Conservation (phyloP, 2,113 vertebrate species). For the Cyprinodon variegatus region DNA sequence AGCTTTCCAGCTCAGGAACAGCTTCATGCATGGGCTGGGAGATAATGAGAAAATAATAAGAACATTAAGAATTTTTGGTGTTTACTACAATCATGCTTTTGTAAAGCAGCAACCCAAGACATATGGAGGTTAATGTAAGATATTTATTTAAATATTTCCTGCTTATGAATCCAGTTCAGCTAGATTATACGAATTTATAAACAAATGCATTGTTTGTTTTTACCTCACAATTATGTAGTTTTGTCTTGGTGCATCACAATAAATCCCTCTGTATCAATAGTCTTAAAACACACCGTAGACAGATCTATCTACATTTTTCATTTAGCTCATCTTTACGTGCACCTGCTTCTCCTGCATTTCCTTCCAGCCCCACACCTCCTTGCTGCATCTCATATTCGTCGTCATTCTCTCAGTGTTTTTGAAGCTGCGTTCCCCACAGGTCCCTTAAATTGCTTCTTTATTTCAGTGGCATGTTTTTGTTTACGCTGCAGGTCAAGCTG, state of each 20-base stretch:
- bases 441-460: slow-evolving; percentile 72
- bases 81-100: too few species aligned
- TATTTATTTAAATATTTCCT: too few species aligned
- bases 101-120: too few species aligned
- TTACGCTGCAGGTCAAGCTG: slow-evolving; percentile 72
- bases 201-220: not conserved
- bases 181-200: not conserved
- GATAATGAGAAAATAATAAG: too few species aligned
- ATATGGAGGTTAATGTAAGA: too few species aligned
- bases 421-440: slow-evolving; percentile 56
- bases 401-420: slow-evolving; percentile 52
- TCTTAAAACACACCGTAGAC: not conserved
- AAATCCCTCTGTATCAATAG: not conserved
- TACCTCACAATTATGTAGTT: not conserved
- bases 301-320: not conserved
- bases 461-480: slow-evolving; percentile 65
- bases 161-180: too few species aligned
- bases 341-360: slow-evolving; percentile 27
- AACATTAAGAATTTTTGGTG: too few species aligned
- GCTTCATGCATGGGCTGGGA: too few species aligned
- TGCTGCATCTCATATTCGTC: slow-evolving; percentile 57
- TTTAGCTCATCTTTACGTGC: not conserved
- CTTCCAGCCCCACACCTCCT: slow-evolving; percentile 9
- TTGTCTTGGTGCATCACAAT: not conserved
- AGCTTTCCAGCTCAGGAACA: too few species aligned